Percentiles rank a stretch among this genome's conserved stretches.
phyloP scores from a whole-genome alignment of 1,140 invertebrate genomes.

The Bombus consobrinus region DNA sequence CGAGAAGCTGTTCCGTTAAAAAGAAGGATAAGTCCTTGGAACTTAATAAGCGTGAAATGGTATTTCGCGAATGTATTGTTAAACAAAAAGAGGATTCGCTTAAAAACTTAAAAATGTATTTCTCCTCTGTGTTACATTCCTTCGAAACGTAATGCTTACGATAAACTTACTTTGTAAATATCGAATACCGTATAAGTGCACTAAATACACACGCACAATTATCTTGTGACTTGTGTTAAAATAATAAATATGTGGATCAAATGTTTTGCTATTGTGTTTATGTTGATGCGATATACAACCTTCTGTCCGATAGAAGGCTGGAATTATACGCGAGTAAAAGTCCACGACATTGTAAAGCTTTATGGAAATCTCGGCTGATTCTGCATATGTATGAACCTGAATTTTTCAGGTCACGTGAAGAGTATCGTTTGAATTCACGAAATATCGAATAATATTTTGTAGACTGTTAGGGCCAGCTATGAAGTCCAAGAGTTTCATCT shows the following conservation, averaged over 20 bases:
- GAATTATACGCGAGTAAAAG: constrained; percentile 56
- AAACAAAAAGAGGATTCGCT: neutral
- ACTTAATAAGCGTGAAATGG: constrained; percentile 19
- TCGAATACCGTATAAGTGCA: neutral
- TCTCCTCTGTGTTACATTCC: neutral
- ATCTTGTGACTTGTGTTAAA: neutral
- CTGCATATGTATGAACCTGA: constrained; percentile 56
- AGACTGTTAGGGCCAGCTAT: neutral
- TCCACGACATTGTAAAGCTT: constrained; percentile 55
- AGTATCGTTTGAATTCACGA: constrained; percentile 45
- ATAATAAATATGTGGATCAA: constrained; percentile 50
- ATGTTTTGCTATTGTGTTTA: constrained; percentile 50
- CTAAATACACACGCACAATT: neutral
- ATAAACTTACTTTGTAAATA: neutral
- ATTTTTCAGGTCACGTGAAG: constrained; percentile 60
- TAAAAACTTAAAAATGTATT: neutral
- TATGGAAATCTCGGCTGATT: constrained; percentile 48
- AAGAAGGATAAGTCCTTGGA: neutral
- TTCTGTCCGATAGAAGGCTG: constrained; percentile 30
- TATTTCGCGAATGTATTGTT: constrained; percentile 1
- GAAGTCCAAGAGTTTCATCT: neutral
- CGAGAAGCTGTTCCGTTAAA: neutral
- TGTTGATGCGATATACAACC: constrained; percentile 35
- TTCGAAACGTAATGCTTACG: neutral
- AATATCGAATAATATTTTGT: constrained; percentile 37